phyloP scores from a whole-genome alignment of 2,888 invertebrate species.

The Furcula furcula region DNA sequence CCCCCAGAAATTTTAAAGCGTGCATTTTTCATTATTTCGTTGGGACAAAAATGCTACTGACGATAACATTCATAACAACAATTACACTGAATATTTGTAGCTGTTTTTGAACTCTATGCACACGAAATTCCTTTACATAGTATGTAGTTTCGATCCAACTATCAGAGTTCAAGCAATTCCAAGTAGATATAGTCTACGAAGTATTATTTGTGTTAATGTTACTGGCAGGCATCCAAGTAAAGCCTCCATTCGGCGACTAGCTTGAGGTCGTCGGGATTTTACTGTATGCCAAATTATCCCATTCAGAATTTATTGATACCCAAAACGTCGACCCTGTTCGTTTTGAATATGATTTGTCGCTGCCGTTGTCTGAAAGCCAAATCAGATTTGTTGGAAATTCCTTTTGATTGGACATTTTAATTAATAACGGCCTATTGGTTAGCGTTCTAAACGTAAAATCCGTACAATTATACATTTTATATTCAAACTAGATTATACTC shows the following conservation, averaged over 20 bases:
- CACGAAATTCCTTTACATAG: slow-evolving; percentile 12
- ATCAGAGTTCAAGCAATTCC: slow-evolving; percentile 10
- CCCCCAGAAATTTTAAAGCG: too few species aligned
- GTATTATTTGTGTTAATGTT: slow-evolving; percentile 61
- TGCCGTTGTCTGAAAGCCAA: not conserved
- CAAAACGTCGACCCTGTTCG: slow-evolving; percentile 14
- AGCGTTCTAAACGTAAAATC: too few species aligned
- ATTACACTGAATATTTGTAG: not conserved
- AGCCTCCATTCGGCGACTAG: slow-evolving; percentile 46
- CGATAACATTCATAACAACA: not conserved
- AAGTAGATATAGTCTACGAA: slow-evolving; percentile 25
- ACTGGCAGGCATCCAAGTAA: slow-evolving; percentile 63
- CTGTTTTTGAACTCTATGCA: slow-evolving; percentile 15
- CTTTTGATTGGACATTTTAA: not conserved
- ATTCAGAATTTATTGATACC: slow-evolving; percentile 47
- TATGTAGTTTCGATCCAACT: too few species aligned
- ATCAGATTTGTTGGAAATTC: not conserved
- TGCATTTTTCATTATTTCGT: too few species aligned
- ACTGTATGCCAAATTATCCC: slow-evolving; percentile 57
- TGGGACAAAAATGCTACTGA: not conserved
- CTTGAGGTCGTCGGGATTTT: slow-evolving; percentile 41
- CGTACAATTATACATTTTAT: too few species aligned
- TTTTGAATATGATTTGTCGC: slow-evolving; percentile 16
- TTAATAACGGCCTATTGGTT: too few species aligned
- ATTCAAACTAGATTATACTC: too few species aligned